Evolutionary conservation across 2,888 invertebrate species (phyloP), one percentile per base, ranked within the genome.

Genomic region (Yponomeuta malinellus): DNA sequence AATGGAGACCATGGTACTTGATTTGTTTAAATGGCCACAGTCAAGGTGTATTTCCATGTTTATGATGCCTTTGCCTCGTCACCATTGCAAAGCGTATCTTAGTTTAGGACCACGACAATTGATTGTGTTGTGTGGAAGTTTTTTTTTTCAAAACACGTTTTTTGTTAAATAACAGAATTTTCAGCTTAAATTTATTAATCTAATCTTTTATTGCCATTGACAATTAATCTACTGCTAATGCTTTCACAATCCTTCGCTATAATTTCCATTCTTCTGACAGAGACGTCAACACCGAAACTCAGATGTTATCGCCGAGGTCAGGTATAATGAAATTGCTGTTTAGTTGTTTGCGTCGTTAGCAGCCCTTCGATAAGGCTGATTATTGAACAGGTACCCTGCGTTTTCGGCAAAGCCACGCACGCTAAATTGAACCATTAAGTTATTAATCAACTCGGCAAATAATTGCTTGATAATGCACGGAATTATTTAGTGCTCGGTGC

Each of bases 291-390:
- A 72, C 70, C 71, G 63, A 70, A 48, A 72, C 70, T 68, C 63
- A 72, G 73, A 73, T 73, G 71, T 69, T 72, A 73, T 73, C 73
- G 69, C 68, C 71, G 31, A 71, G 72, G 70, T 48, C 67, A 65
- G 31, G 48, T 70, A n/a, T 72, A 70, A 71, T 73, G 71, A 72
- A 73, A 72, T 73, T 72, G 73, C 69, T 69, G 48, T 72, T 59
- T 63, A 69, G 69, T 69, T 69, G 63, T 68, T 68, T 68, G 68
- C 68, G 48, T 48, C 31, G 52, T 29, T 48, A 68, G 48, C 48
- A 68, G 48, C 23, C 64, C 23, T 10, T 64, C 64, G 64, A 64
- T 64, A 64, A 64, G 64, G 64, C 31, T 64, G 64, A 64, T 64
- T 65, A 65, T 65, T 65, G 65, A 33, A 65, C 31, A 31, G 12